A percentile compares a stretch with the other conserved stretches of the same genome.
Evolutionary conservation across 1,140 invertebrate species (phyloP).

Genomic region (Dendroctonus ponderosae): DNA sequence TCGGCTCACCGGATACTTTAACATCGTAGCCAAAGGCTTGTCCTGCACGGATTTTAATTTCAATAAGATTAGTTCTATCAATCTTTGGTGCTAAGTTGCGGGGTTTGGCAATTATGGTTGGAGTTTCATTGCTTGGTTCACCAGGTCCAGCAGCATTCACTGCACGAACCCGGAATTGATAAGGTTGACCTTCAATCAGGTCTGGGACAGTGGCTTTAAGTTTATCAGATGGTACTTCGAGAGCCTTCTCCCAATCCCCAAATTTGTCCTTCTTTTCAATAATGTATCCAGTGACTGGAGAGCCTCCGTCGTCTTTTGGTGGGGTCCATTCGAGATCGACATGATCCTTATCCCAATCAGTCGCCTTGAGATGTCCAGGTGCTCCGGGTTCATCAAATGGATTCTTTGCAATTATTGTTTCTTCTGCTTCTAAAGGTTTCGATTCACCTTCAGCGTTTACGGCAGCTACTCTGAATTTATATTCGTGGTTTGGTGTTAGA

Average conservation of each 20-base stretch:
- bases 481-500: constrained; percentile 86
- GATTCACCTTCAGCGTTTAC: constrained; percentile 97
- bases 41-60: constrained; percentile 84
- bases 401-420: constrained; percentile 92
- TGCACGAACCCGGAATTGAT: constrained; percentile 88
- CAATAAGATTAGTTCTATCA: constrained; percentile 81
- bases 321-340: constrained; percentile 87
- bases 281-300: constrained; percentile 82
- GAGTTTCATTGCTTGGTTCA: constrained; percentile 83
- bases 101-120: constrained; percentile 86
- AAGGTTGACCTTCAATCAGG: constrained; percentile 86
- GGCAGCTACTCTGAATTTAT: constrained; percentile 92
- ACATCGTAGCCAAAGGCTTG: constrained; percentile 80
- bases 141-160: constrained; percentile 93
- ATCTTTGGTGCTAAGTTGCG: constrained; percentile 83
- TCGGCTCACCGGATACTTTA: constrained; percentile 84
- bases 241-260: constrained; percentile 90
- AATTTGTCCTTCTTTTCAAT: constrained; percentile 94
- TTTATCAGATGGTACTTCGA: constrained; percentile 75
- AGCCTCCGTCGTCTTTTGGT: constrained; percentile 78
- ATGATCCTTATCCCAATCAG: constrained; percentile 95
- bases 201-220: constrained; percentile 85
- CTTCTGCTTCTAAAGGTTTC: constrained; percentile 83
- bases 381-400: constrained; percentile 94
- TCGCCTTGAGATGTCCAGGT: constrained; percentile 84